Percentiles rank a stretch among this genome's conserved stretches.
phyloP scores from a whole-genome alignment of 2,797 vertebrate genomes.

The Zenarchopterus dispar region DNA sequence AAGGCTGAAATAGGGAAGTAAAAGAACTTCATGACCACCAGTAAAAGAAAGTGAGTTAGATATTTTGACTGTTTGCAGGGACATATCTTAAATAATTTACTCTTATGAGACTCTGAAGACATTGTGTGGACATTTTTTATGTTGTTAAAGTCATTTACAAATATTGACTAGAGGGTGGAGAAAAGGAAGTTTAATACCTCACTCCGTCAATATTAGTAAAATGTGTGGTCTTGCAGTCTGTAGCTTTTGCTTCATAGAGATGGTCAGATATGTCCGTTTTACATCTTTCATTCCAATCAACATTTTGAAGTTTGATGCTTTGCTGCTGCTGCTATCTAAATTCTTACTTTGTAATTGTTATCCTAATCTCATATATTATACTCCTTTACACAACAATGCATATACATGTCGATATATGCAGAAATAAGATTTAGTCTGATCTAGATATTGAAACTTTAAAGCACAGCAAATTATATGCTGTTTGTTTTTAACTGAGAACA shows the following conservation, averaged over 20 bases:
- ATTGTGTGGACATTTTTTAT: constrained; percentile 2
- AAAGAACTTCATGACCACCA: background rate
- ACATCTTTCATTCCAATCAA: background rate
- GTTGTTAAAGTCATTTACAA: constrained; percentile 14
- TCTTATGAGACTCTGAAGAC: constrained; percentile 7
- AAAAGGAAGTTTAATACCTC: constrained; percentile 13
- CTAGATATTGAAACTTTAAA: background rate
- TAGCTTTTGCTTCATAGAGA: background rate
- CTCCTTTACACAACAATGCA: background rate
- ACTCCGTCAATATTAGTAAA: constrained; percentile 40
- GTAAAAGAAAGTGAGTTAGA: background rate
- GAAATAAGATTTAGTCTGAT: background rate
- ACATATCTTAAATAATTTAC: background rate
- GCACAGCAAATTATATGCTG: background rate
- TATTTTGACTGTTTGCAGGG: constrained; percentile 15
- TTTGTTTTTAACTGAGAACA: background rate
- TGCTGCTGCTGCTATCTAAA: background rate
- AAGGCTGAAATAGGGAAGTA: background rate
- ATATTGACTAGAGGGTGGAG: constrained; percentile 36
- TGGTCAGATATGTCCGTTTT: background rate
- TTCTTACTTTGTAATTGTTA: background rate
- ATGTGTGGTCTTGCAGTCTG: background rate
- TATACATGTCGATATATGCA: background rate
- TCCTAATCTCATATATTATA: background rate
- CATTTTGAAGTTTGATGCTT: background rate